These are phyloP conservation scores for Tenthredo notha DNA, from an alignment of 2,888 invertebrate species.

Conservation along the genomic window DNA sequence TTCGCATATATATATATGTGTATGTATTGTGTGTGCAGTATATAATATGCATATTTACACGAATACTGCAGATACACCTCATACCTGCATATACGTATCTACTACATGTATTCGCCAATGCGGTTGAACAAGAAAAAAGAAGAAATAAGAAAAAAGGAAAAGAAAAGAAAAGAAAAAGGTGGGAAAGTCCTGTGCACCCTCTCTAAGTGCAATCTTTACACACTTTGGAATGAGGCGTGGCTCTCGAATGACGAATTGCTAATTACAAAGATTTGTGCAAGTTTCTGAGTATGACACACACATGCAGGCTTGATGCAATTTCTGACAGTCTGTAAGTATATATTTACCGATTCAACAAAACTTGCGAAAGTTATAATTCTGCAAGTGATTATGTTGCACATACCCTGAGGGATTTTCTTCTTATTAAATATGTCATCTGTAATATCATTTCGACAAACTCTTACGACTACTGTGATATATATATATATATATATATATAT, in stretches of 20 bases:
- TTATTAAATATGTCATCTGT: no score
- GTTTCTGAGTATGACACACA: neutral
- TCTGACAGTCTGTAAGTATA: no score
- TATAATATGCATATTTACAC: neutral
- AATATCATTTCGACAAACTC: no score
- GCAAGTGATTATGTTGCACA: no score
- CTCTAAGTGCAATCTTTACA: conserved; percentile 8
- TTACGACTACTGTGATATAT: no score
- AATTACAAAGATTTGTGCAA: conserved; percentile 15
- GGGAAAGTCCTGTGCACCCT: conserved; percentile 10
- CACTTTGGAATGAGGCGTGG: conserved; percentile 32
- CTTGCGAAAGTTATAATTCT: no score
- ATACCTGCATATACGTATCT: neutral
- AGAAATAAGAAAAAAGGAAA: no score
- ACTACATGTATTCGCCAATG: neutral
- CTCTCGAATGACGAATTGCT: conserved; percentile 23
- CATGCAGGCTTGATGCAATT: neutral
- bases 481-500: no score
- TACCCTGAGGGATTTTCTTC: no score
- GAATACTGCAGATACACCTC: neutral
- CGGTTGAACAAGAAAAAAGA: neutral
- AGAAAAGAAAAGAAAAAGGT: neutral
- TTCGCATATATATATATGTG: neutral
- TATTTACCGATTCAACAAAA: no score
- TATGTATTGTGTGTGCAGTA: neutral